Evolutionary conservation across 2,888 invertebrate genomes (phyloP).

Genomic region (Erebia aethiops): DNA sequence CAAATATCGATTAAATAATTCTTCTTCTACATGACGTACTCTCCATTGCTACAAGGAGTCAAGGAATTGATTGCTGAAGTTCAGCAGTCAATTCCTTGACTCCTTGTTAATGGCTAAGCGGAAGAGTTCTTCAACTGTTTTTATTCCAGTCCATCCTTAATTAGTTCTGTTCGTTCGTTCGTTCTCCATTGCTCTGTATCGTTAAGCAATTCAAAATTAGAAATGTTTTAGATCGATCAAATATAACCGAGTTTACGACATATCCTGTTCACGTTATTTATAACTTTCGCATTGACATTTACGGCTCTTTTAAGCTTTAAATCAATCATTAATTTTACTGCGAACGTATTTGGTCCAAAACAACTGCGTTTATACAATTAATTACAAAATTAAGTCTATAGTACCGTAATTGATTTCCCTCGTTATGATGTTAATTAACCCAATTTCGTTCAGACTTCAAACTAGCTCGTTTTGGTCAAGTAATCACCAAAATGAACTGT

Average conservation of each 20-base stretch:
- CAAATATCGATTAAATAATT: no score
- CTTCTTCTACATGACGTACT: no score
- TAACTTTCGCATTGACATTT: slow-evolving; percentile 18
- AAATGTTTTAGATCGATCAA: background rate
- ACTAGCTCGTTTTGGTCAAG: background rate
- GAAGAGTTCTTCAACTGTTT: no score
- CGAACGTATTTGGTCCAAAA: slow-evolving; percentile 1
- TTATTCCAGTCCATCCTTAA: no score
- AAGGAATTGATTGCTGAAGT: no score
- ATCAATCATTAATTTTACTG: slow-evolving; percentile 19
- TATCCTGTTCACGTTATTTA: slow-evolving; percentile 5
- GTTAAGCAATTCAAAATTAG: background rate
- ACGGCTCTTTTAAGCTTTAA: slow-evolving; percentile 11
- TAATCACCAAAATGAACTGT: background rate
- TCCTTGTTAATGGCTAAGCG: no score
- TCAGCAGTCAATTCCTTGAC: no score
- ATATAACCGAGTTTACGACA: slow-evolving; percentile 20
- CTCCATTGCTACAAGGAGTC: no score
- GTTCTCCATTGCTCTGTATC: background rate
- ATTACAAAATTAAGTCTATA: slow-evolving; percentile 4
- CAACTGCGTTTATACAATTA: slow-evolving; percentile 7
- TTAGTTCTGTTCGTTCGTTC: no score
- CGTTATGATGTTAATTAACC: background rate
- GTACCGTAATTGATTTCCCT: slow-evolving; percentile 2
- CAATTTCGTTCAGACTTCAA: background rate